Evolutionary conservation across 2,888 invertebrate species (phyloP), one percentile per base, ranked within the genome.

Genomic region (Aphidoletes aphidimyza): DNA sequence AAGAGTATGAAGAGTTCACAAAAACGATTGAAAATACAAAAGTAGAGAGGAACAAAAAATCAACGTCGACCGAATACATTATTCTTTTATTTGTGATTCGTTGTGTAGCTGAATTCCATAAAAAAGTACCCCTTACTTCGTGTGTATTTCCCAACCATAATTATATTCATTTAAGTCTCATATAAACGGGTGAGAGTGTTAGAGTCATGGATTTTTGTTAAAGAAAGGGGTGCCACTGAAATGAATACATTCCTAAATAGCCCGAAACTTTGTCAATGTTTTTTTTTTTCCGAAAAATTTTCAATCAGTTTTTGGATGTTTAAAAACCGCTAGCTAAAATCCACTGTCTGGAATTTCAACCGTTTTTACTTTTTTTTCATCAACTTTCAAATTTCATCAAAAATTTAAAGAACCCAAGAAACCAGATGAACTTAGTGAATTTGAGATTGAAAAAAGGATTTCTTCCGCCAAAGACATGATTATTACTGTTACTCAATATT

Each of bases 131-230:
- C 81, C 37, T 81, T n/a, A n/a, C 37, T 36, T 37, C 81, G 37
- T 81, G 37, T 69, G 34, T n/a, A n/a, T n/a, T 69, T 69, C 69
- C 69, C 81, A 81, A 81, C 81, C 81, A 81, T 81, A 81, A 81
- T 81, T 81, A 81, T 81, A 81, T 81, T 81, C 81, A 81, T 81
- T 81, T 81, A 81, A 81, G 22, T 81, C 81, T 1, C 36, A 81
- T 81, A 81, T 37, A 81, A 81, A 81, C 30, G 69, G 69, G 69
- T 69, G 69, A 69, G n/a, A n/a, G 69, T 69, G 69, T 69, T 69
- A 69, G 34, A 69, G 69, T 69, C 69, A 69, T 69, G 54, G 42
- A 69, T 69, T 0, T 14, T 30, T 69, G 69, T 69, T n/a, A 34
- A 14, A 26, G 14, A 69, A 69, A 69, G 69, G 69, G 69, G 69